Conservation (phyloP, 2,797 vertebrate genomes). For the Peromyscus aztecus region DNA sequence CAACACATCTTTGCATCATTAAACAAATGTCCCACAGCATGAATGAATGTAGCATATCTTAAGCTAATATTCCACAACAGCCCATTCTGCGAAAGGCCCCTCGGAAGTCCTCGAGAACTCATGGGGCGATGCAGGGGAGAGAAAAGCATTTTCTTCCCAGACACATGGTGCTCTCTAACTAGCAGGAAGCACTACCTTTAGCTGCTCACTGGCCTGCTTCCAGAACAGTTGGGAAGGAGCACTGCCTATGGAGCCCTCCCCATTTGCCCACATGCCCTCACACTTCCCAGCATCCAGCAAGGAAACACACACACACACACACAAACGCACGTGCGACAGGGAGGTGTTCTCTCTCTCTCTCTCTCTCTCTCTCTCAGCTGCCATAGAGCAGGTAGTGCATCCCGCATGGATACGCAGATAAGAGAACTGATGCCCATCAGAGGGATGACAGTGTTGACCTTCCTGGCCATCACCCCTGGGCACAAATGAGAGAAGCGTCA, state of each 20-base stretch:
- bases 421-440: background rate
- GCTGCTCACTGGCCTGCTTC: background rate
- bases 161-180: background rate
- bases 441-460: no score
- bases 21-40: background rate
- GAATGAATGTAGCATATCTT: background rate
- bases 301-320: background rate
- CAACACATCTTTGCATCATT: background rate
- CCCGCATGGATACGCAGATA: background rate
- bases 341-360: background rate
- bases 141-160: background rate
- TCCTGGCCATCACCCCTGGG: background rate
- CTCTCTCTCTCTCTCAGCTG: background rate
- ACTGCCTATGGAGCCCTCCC: background rate
- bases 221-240: background rate
- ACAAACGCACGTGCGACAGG: no score
- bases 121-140: fast-evolving
- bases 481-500: background rate
- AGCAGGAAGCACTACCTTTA: background rate
- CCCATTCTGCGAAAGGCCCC: no score
- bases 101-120: no score
- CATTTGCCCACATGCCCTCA: background rate
- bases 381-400: background rate
- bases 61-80: background rate
- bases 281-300: background rate